These are phyloP conservation scores for Caenorhabditis sinica DNA, from an alignment of 2,888 invertebrate species.

Conservation along the genomic window DNA sequence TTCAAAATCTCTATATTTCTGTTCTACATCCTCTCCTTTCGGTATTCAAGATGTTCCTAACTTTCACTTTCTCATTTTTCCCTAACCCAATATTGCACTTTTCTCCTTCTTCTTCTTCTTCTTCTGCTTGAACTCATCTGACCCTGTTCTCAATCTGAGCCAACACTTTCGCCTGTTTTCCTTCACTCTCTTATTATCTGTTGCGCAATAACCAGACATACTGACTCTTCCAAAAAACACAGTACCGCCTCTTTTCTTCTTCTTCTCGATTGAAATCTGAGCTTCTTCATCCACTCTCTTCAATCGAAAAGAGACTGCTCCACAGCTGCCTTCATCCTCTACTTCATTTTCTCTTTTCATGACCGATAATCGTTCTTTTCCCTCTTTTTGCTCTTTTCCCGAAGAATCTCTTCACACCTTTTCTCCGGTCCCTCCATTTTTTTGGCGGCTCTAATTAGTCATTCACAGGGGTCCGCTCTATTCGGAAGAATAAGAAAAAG, in stretches of 20 bases:
- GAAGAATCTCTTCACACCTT: slow-evolving; percentile 39
- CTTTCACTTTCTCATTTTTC: neutral
- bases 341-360: slow-evolving; percentile 17
- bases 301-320: slow-evolving; percentile 18
- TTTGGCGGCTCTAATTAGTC: slow-evolving; percentile 52
- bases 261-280: slow-evolving; percentile 39
- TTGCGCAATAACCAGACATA: slow-evolving; percentile 17
- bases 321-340: slow-evolving; percentile 27
- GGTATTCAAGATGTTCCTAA: too few species aligned
- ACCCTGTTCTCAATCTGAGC: too few species aligned
- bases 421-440: slow-evolving; percentile 24
- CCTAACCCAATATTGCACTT: slow-evolving; percentile 9
- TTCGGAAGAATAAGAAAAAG: neutral
- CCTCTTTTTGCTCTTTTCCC: neutral
- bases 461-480: slow-evolving; percentile 39
- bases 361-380: slow-evolving; percentile 41
- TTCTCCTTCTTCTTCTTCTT: too few species aligned
- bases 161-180: neutral
- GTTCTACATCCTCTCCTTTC: too few species aligned
- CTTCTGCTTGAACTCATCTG: slow-evolving; percentile 33
- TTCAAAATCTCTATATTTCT: too few species aligned
- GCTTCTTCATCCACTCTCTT: neutral
- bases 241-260: slow-evolving; percentile 11
- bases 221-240: slow-evolving; percentile 28
- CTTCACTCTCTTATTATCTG: slow-evolving; percentile 17